Base-by-base conservation (phyloP, 2,888 invertebrate species). In the Apocheima hispidaria region DNA sequence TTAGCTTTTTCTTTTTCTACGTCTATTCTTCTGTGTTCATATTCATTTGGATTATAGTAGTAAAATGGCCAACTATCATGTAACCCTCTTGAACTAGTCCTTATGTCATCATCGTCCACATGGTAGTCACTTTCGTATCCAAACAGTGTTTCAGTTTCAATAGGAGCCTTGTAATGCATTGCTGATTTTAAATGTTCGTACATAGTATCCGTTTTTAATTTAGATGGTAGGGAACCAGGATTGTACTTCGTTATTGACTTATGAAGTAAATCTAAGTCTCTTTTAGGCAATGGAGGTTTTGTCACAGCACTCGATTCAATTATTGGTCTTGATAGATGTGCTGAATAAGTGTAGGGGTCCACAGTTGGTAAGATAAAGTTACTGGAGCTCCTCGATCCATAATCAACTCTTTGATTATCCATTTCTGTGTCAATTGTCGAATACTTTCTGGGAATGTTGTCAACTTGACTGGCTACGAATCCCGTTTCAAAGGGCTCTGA, bases 41-140 rank as follows among this genome's bases (percentile, higher is more conserved):
- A 87, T 58, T 88, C 86, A 49, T 86, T 85, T 1, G 87, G 83
- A 26, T 67, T 79, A 48, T 84, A 80, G 66, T 86, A 84, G 36
- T 80, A 81, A 54, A 82, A 84, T 1, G 91, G 90, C 86, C 86
- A 87, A 44, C 66, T 77, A 26, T 84, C 82, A 38, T 84, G 86
- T 7, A 74, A 54, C 46, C 69, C 79, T 65, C 78, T 77, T 12
- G 81, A 78, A 65, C 82, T 84, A 1, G 82, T 84, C 66, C 84
- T 81, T 4, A 90, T 58, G 55, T 91, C 89, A 41, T 90, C 84
- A 33, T 87, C 83, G 46, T 51, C 51, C 12, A 77, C 66, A 18
- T 77, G 81, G 26, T 40, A 40, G 9, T 81, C 75, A 12, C 69
- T 66, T 16, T 74, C 72, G 16, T 76, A 78, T 10, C 62, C 70